Evolutionary conservation across 2,888 invertebrate species (phyloP).

Genomic region (Sepiola atlantica): DNA sequence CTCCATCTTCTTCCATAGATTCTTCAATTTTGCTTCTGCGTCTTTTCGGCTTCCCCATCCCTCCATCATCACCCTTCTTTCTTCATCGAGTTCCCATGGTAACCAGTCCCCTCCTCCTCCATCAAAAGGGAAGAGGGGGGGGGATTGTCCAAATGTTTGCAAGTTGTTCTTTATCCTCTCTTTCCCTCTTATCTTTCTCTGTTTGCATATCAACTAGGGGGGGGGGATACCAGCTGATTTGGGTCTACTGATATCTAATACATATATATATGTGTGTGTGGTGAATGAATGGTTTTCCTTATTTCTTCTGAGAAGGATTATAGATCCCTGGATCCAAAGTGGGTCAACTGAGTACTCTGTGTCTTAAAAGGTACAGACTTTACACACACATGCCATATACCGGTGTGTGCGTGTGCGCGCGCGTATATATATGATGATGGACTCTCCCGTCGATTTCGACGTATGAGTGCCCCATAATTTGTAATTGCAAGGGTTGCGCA

Average conservation of each 20-base stretch:
- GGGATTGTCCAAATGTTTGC: background rate
- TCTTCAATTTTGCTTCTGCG: background rate
- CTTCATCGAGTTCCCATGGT: background rate
- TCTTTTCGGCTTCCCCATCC: background rate
- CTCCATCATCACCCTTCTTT: background rate
- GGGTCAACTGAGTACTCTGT: background rate
- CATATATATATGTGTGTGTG: too few relatives aligned
- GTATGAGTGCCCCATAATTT: too few relatives aligned
- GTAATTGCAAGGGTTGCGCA: too few relatives aligned
- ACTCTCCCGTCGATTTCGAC: too few relatives aligned
- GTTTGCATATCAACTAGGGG: background rate
- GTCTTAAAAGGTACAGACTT: background rate
- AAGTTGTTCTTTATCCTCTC: background rate
- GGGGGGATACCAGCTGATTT: background rate
- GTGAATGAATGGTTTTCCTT: background rate
- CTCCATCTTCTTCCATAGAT: background rate
- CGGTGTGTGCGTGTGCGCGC: background rate
- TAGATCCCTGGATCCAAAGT: background rate
- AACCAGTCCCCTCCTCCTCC: background rate
- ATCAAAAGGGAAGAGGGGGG: background rate
- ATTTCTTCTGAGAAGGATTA: background rate
- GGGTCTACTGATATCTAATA: background rate
- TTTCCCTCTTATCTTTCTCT: too few relatives aligned
- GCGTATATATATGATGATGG: too few relatives aligned
- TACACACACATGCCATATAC: background rate